These are phyloP conservation scores for Hypercompe scribonia DNA, from an alignment of 2,888 invertebrate genomes.

Conservation along the genomic window DNA sequence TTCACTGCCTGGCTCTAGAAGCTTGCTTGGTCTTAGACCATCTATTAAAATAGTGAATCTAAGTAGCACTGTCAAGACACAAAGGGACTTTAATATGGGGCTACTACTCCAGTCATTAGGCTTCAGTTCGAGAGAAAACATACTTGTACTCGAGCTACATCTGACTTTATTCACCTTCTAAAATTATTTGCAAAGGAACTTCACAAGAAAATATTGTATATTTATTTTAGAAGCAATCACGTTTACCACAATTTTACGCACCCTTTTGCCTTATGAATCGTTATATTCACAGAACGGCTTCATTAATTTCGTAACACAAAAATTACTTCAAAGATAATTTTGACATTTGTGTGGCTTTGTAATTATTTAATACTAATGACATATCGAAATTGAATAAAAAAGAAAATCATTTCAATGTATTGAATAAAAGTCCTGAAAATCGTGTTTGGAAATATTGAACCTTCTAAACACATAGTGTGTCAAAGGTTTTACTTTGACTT, in stretches of 20 bases:
- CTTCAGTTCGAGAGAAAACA: neutral
- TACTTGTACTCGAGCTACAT: neutral
- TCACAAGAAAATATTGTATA: conserved; percentile 1
- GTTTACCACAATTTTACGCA: neutral
- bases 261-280: neutral
- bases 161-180: neutral
- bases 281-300: conserved; percentile 4
- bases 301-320: conserved; percentile 14
- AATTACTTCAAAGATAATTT: conserved; percentile 7
- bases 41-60: neutral
- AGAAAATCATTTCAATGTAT: neutral
- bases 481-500: too few species aligned
- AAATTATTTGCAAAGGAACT: neutral
- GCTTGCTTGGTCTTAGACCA: too few species aligned
- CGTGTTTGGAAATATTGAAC: neutral
- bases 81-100: neutral
- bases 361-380: neutral
- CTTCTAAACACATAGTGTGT: neutral
- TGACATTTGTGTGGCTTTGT: neutral
- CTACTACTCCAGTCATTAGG: neutral
- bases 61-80: neutral
- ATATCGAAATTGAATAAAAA: neutral
- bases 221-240: conserved; percentile 2
- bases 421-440: neutral
- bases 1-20: neutral